Base-by-base conservation (phyloP, 2,797 vertebrate species). In the Nyctibius grandis region DNA sequence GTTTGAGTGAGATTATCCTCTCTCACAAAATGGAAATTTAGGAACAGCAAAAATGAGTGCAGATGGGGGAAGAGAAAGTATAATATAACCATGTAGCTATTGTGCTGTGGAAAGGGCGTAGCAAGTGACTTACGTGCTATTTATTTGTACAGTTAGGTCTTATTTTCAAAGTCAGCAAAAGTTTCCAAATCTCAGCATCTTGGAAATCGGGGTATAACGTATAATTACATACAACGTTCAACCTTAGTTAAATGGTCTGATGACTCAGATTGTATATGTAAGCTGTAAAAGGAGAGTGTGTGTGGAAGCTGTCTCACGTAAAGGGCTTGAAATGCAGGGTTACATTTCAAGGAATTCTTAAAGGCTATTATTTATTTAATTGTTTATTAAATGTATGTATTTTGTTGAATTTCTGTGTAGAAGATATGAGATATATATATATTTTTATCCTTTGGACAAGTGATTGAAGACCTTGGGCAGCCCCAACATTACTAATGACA, bases 81-180 rank as follows among this genome's bases (percentile, higher is more conserved):
- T 14, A 67, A 47, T 16, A 19, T 44, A 65, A 21, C 31, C 19
- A 6, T 9, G 38, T 29, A 47, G 48, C 14, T 79, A 7, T 51
- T 56, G 40, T 67, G 74, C n/a, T 73, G 1, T 34, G n/a, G 59
- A 36, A 79, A 40, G 28, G 31, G n/a, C 3, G 2, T 54, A 65
- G 48, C 20, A 54, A 75, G 38, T 48, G 73, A 67, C 51, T 88
- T 82, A 19, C 0, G 1, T 82, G 57, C 53, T 11, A 25, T 77
- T 91, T 77, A 77, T 91, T 76, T 89, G 48, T 91, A 67, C 53
- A 69, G 59, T 48, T 86, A 75, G 47, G 61, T 76, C 33, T 81
- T 61, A 44, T 65, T 95, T 91, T 75, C 76, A 61, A 92, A 92
- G 92, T 87, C 91, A 91, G 79, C 79, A 83, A 19, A 82, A 78